Evolutionary conservation across 2,113 vertebrate species (phyloP).

Genomic region (Silurus meridionalis): DNA sequence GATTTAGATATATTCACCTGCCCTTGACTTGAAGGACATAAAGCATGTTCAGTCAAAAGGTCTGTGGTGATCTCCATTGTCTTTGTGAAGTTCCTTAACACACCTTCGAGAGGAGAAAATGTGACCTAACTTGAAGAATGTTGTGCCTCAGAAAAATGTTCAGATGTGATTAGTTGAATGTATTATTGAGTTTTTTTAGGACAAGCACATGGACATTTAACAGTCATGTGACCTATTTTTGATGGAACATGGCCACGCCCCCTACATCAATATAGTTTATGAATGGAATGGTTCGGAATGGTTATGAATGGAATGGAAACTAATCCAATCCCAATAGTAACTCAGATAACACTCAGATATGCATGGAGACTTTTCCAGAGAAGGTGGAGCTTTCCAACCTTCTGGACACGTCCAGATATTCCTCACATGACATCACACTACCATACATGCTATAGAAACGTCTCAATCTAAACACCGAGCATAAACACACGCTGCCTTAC

Average conservation of each 20-base stretch:
- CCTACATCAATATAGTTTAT: not conserved
- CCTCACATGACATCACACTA: not conserved
- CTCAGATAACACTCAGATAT: not conserved
- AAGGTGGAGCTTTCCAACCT: not conserved
- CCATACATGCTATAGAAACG: not conserved
- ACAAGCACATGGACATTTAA: not conserved
- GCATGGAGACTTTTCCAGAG: not conserved
- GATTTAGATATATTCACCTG: conserved; percentile 56
- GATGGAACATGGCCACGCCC: not conserved
- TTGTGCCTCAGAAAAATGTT: too few relatives aligned
- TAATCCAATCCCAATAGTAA: not conserved
- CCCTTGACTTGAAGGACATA: conserved; percentile 53
- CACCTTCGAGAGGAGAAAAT: not conserved
- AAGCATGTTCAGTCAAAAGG: conserved; percentile 8
- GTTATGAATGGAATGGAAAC: not conserved
- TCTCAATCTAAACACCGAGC: not conserved
- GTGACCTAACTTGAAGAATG: too few relatives aligned
- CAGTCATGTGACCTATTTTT: not conserved
- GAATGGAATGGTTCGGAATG: too few relatives aligned
- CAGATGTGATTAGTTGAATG: not conserved
- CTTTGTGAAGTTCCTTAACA: not conserved
- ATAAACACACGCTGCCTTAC: conserved; percentile 69
- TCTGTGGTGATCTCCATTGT: not conserved
- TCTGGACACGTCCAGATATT: not conserved
- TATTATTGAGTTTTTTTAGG: not conserved